Evolutionary conservation across 2,888 invertebrate species (phyloP).

Genomic region (Standfussiana lucernea): DNA sequence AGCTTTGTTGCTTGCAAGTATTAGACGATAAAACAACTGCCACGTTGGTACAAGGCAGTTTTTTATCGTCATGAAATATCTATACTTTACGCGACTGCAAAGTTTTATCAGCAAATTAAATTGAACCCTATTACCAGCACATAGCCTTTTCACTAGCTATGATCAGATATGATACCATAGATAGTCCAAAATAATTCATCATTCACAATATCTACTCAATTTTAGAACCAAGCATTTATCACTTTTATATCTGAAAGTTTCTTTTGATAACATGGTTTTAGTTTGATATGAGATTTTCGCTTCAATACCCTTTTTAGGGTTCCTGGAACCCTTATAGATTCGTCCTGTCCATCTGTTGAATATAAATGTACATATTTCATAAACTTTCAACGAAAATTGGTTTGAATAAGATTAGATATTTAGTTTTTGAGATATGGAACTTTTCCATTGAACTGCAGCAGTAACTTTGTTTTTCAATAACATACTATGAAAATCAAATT

Average conservation of each 20-base stretch:
- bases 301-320: constrained; percentile 12
- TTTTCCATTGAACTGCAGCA: too few species aligned
- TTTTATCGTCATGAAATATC: too few species aligned
- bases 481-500: too few species aligned
- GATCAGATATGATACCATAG: not conserved
- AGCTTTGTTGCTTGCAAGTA: not conserved
- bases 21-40: not conserved
- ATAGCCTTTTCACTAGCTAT: not conserved
- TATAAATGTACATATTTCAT: too few species aligned
- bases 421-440: too few species aligned
- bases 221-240: constrained; percentile 6
- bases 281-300: not conserved
- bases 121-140: not conserved
- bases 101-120: not conserved
- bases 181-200: constrained; percentile 2
- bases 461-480: too few species aligned
- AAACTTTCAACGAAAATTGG: too few species aligned
- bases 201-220: not conserved
- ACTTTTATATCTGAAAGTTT: constrained; percentile 18
- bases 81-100: too few species aligned
- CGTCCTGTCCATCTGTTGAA: too few species aligned
- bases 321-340: too few species aligned
- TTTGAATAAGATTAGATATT: too few species aligned
- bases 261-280: constrained; percentile 7
- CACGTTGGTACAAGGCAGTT: too few species aligned